A percentile compares a stretch with the other conserved stretches of the same genome.
Conservation (phyloP, 2,888 invertebrate species). For the Plebejus melissa region DNA sequence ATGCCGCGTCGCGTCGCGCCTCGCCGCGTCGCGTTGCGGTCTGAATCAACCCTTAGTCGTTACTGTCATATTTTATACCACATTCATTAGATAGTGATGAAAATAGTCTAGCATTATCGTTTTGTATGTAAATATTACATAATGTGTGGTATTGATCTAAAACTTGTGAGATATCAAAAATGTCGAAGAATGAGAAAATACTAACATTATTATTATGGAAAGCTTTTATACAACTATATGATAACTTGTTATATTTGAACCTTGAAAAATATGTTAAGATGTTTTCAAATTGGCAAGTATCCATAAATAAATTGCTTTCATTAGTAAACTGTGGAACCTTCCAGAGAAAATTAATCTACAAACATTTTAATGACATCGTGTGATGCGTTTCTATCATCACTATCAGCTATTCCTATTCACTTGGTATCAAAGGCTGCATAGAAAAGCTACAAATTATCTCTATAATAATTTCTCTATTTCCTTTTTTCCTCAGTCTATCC, state of each 20-base stretch:
- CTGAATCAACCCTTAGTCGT: no score
- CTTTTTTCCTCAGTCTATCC: no score
- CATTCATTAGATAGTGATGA: background rate
- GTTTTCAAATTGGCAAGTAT: constrained; percentile 19
- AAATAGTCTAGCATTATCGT: background rate
- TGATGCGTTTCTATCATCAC: background rate
- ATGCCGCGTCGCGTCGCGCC: no score
- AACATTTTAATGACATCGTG: constrained; percentile 3
- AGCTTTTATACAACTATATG: background rate
- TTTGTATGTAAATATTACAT: background rate
- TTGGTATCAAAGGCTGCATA: background rate
- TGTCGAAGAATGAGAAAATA: background rate
- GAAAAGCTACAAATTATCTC: background rate
- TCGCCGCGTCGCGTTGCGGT: no score
- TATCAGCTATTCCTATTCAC: background rate
- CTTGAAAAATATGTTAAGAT: constrained; percentile 19
- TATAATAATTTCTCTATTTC: no score
- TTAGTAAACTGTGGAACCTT: constrained; percentile 23
- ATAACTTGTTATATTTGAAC: background rate
- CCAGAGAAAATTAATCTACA: constrained; percentile 8
- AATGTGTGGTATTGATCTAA: background rate
- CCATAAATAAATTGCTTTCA: constrained; percentile 24
- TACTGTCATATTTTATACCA: constrained; percentile 31
- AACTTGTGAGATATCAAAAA: background rate
- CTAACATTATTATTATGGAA: background rate